Conservation (phyloP, 2,113 vertebrate species). For the Micronycteris hirsuta region DNA sequence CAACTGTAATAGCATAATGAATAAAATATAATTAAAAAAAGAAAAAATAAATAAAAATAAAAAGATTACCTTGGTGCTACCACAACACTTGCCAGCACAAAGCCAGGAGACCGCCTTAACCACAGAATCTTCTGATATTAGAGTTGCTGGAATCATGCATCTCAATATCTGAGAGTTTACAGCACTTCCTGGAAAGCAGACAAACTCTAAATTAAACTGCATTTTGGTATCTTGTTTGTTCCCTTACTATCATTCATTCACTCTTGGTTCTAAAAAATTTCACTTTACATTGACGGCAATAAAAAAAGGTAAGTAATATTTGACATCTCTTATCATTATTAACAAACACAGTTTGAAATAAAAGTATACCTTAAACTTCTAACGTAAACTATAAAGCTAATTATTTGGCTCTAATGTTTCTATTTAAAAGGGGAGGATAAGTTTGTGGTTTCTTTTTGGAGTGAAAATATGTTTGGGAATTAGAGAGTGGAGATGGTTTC, state of each 20-base stretch:
- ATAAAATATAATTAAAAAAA: too few species aligned
- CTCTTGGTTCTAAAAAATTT: conserved; percentile 27
- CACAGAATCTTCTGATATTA: conserved; percentile 86
- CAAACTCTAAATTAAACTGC: conserved; percentile 47
- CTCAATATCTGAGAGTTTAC: conserved; percentile 86
- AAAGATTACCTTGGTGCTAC: conserved; percentile 85
- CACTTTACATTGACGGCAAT: background rate
- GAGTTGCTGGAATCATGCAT: conserved; percentile 88
- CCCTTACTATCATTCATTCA: conserved; percentile 1
- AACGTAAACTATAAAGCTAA: conserved; percentile 40
- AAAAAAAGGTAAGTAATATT: conserved; percentile 15
- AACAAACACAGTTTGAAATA: background rate
- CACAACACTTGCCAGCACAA: conserved; percentile 85
- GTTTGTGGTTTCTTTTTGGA: background rate
- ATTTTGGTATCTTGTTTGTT: background rate
- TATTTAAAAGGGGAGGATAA: background rate
- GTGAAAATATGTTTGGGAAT: background rate
- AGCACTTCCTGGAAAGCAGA: conserved; percentile 77
- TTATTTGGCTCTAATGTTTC: conserved; percentile 25
- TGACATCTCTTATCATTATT: background rate
- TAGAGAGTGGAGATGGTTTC: background rate
- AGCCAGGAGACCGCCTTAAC: conserved; percentile 89
- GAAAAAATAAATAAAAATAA: background rate
- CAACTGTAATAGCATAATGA: too few species aligned
- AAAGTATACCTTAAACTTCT: conserved; percentile 23